Evolutionary conservation across 2,888 invertebrate genomes (phyloP).

Genomic region (Stratiomys singularior): DNA sequence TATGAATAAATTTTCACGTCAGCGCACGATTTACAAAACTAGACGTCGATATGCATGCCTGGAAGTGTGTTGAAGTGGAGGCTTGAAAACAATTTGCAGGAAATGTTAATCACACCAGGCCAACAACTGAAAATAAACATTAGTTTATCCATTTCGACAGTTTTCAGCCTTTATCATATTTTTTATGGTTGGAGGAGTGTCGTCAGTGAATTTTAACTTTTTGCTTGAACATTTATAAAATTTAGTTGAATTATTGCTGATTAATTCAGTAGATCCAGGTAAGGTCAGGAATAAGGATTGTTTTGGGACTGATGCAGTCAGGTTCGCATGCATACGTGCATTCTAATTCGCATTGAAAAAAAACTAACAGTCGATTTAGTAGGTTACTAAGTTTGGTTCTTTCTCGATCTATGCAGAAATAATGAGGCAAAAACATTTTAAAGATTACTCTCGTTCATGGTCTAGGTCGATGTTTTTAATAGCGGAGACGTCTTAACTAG

Average conservation of each 20-base stretch:
- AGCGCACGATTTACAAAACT: slow-evolving; percentile 7
- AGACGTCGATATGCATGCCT: background rate
- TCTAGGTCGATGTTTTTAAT: background rate
- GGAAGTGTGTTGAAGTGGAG: background rate
- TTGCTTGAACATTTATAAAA: background rate
- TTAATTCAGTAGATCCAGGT: background rate
- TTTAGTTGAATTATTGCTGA: background rate
- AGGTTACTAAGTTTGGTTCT: too few species aligned
- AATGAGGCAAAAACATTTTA: background rate
- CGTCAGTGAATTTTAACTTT: background rate
- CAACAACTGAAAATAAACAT: background rate
- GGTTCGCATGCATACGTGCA: background rate
- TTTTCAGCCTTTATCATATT: background rate
- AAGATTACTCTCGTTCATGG: background rate
- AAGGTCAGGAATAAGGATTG: background rate
- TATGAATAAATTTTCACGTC: slow-evolving; percentile 31
- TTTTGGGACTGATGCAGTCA: background rate
- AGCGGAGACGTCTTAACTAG: too few species aligned
- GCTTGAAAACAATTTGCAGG: slow-evolving; percentile 22
- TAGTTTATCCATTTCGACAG: background rate
- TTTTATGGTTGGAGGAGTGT: background rate
- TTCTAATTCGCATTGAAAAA: background rate
- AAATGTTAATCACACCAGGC: slow-evolving; percentile 13
- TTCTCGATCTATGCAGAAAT: too few species aligned
- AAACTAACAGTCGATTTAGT: too few species aligned